Evolutionary conservation across 2,888 invertebrate species (phyloP).

Genomic region (Caenorhabditis japonica): DNA sequence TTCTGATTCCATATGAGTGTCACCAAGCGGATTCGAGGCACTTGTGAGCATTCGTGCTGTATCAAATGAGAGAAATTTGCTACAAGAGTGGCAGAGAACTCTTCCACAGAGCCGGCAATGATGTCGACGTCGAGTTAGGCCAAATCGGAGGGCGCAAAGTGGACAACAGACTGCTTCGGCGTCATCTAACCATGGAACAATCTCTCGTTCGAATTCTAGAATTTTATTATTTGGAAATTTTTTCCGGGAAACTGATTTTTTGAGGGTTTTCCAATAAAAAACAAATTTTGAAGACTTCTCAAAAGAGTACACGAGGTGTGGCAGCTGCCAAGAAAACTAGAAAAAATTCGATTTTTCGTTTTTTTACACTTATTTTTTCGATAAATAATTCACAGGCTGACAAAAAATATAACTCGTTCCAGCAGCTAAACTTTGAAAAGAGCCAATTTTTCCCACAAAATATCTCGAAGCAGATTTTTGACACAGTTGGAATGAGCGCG

Average conservation of each 20-base stretch:
- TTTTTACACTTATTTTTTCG: no score
- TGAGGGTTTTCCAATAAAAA: no score
- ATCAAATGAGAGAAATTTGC: slow-evolving; percentile 73
- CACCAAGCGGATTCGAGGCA: slow-evolving; percentile 78
- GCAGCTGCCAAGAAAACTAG: no score
- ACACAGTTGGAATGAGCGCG: no score
- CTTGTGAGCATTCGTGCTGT: slow-evolving; percentile 81
- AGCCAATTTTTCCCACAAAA: no score
- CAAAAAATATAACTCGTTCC: no score
- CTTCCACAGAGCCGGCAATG: slow-evolving; percentile 88
- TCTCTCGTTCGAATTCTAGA: slow-evolving; percentile 82
- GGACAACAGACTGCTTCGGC: slow-evolving; percentile 90
- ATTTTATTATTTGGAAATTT: neutral
- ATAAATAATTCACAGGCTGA: no score
- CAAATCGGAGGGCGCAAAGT: slow-evolving; percentile 90
- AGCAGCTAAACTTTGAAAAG: no score
- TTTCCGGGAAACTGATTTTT: no score
- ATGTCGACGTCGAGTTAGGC: slow-evolving; percentile 87
- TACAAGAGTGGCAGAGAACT: slow-evolving; percentile 74
- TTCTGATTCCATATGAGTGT: slow-evolving; percentile 14
- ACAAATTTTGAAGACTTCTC: no score
- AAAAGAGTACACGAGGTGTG: no score
- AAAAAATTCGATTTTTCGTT: neutral
- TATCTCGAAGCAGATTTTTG: no score
- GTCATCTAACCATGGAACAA: slow-evolving; percentile 94